phyloP scores from a whole-genome alignment of 2,797 vertebrate genomes.

The Intellagama lesueurii region DNA sequence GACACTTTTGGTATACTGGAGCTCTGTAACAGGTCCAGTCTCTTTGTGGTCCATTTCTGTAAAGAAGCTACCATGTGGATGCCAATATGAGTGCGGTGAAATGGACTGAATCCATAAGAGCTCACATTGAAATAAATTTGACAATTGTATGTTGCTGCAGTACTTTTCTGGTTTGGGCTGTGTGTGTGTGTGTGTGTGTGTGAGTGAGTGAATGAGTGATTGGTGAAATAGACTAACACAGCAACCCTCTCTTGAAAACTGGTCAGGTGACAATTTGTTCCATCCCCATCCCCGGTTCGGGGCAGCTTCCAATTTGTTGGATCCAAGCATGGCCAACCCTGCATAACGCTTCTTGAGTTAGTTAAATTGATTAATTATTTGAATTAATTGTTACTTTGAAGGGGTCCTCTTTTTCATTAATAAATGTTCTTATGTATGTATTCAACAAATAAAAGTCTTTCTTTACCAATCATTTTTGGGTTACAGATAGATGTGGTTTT shows the following conservation, averaged over 20 bases:
- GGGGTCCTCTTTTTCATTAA: too few relatives aligned
- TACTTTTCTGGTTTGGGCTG: conserved; percentile 3
- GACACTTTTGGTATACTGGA: neutral
- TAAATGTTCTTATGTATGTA: too few relatives aligned
- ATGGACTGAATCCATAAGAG: too few relatives aligned
- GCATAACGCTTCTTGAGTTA: too few relatives aligned
- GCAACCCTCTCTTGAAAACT: neutral
- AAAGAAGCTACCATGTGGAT: neutral
- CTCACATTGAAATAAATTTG: too few relatives aligned
- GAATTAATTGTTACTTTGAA: too few relatives aligned
- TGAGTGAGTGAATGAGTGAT: neutral
- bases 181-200: neutral
- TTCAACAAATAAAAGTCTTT: too few relatives aligned
- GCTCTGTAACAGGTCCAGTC: conserved; percentile 8
- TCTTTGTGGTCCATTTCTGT: neutral
- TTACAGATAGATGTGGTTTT: too few relatives aligned
- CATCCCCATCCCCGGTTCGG: neutral
- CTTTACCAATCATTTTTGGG: too few relatives aligned
- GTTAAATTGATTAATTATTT: too few relatives aligned
- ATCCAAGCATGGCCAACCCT: neutral
- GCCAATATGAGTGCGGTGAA: neutral
- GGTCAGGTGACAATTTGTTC: neutral
- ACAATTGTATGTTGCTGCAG: too few relatives aligned
- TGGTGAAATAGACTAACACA: neutral
- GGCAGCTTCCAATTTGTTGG: neutral